Conservation (phyloP, 2,797 vertebrate genomes). For the Tenualosa ilisha region DNA sequence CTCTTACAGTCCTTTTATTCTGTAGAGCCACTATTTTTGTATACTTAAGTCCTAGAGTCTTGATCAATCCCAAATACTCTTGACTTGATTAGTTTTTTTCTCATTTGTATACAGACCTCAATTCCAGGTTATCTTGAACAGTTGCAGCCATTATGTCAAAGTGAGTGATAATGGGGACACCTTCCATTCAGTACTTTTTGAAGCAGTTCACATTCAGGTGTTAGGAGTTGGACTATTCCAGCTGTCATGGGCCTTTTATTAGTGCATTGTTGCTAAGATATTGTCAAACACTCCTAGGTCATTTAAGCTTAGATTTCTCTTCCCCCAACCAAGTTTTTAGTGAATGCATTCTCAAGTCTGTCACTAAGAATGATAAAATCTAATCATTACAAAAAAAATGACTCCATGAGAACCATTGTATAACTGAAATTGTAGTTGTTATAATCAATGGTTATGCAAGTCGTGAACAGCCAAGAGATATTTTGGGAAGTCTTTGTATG, state of each 20-base stretch:
- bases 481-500: constrained; percentile 42
- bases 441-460: constrained; percentile 20
- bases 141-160: constrained; percentile 34
- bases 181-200: constrained; percentile 6
- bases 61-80: constrained; percentile 32
- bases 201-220: background rate
- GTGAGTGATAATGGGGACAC: background rate
- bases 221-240: background rate
- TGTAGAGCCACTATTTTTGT: constrained; percentile 83
- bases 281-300: background rate
- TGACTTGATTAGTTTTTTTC: background rate
- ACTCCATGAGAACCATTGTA: background rate
- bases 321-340: background rate
- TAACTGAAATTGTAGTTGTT: background rate
- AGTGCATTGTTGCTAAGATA: background rate
- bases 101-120: constrained; percentile 58
- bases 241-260: background rate
- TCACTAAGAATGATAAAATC: background rate
- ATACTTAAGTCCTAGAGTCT: constrained; percentile 64
- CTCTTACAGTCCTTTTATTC: constrained; percentile 55
- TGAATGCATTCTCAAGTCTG: background rate
- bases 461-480: background rate
- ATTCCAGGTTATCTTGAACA: constrained; percentile 48
- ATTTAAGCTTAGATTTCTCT: background rate
- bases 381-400: background rate